Conservation (phyloP, 2,113 vertebrate species). For the Lethenteron camtschaticum region DNA sequence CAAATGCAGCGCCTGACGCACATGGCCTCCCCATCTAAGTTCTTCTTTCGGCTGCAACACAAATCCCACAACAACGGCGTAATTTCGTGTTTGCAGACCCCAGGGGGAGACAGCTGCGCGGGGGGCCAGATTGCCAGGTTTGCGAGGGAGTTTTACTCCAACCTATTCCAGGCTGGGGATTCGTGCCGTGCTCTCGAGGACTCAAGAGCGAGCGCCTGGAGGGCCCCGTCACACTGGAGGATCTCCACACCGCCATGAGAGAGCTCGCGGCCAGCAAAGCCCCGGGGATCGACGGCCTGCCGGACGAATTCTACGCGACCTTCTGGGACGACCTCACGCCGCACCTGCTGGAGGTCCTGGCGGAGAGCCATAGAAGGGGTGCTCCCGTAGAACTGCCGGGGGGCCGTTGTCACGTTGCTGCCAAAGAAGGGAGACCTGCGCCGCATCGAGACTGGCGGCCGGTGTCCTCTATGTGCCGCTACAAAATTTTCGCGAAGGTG, state of each 20-base stretch:
- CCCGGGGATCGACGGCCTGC: constrained; percentile 2
- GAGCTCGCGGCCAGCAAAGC: neutral
- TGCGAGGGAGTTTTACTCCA: too few relatives aligned
- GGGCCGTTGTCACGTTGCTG: neutral
- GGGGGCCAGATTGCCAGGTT: too few relatives aligned
- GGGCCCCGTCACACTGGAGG: neutral
- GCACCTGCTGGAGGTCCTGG: neutral
- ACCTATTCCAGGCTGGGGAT: too few relatives aligned
- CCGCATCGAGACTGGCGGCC: neutral
- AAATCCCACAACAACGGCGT: too few relatives aligned
- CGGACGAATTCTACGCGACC: neutral
- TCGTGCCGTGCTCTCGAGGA: too few relatives aligned
- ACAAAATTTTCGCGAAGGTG: neutral
- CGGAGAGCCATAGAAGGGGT: neutral
- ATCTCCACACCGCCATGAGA: neutral
- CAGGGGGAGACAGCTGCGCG: too few relatives aligned
- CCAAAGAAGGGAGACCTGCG: neutral
- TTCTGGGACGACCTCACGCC: neutral
- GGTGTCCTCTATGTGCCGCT: neutral
- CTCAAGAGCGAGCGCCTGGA: neutral
- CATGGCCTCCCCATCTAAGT: too few relatives aligned
- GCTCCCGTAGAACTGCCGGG: neutral
- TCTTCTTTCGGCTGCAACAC: too few relatives aligned
- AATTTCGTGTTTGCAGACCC: too few relatives aligned
- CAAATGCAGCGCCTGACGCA: too few relatives aligned